phyloP scores from a whole-genome alignment of 2,888 invertebrate species.

The Sphaeridia pumilis region DNA sequence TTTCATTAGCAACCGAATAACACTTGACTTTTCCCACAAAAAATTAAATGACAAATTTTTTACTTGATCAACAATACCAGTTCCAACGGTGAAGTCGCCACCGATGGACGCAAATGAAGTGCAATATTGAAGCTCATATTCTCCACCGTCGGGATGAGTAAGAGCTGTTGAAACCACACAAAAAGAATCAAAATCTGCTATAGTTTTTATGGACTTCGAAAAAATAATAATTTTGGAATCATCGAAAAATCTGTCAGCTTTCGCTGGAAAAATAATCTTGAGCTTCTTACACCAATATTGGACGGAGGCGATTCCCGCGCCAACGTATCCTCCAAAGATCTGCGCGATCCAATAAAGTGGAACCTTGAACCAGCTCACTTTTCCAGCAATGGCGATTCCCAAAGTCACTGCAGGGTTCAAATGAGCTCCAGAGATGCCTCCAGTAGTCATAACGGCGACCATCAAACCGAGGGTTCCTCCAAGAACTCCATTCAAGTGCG shows the following conservation, averaged over 20 bases:
- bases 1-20: not conserved
- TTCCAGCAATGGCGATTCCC: constrained; percentile 23
- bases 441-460: constrained; percentile 20
- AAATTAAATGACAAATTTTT: not conserved
- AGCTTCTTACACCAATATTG: constrained; percentile 8
- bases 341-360: constrained; percentile 26
- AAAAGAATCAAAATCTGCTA: too few species aligned
- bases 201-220: too few species aligned
- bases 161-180: not conserved
- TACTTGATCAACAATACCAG: not conserved
- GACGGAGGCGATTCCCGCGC: constrained; percentile 19
- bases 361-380: constrained; percentile 27
- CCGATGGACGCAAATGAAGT: too few species aligned
- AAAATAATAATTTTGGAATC: too few species aligned
- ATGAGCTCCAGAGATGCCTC: constrained; percentile 26
- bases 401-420: constrained; percentile 29
- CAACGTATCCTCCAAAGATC: constrained; percentile 25
- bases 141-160: too few species aligned
- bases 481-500: constrained; percentile 8
- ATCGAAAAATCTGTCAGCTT: too few species aligned
- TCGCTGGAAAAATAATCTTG: too few species aligned
- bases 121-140: too few species aligned
- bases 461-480: constrained; percentile 26
- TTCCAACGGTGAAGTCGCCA: not conserved
- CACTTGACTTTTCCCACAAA: not conserved